These are phyloP conservation scores for Caenorhabditis macrosperma DNA, from an alignment of 2,888 invertebrate genomes.

Conservation along the genomic window DNA sequence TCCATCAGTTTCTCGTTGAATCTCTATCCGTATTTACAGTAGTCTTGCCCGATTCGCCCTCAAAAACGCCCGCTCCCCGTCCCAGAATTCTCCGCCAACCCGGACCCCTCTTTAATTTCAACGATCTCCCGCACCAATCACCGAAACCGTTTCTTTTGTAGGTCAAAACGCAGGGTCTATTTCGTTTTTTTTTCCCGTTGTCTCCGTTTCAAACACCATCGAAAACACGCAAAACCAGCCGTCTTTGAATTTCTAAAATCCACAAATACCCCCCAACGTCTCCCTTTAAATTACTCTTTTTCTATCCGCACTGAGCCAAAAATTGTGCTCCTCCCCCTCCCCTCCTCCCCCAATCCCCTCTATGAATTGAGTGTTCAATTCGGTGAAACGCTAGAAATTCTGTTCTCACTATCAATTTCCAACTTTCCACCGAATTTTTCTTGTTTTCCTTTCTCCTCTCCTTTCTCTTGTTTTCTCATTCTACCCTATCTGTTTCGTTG, in stretches of 20 bases:
- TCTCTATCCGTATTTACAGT: not conserved
- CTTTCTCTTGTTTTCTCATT: too few relatives aligned
- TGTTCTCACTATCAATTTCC: not conserved
- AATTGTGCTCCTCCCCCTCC: not conserved
- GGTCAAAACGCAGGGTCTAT: not conserved
- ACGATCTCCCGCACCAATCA: slow-evolving; percentile 3
- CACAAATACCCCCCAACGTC: not conserved
- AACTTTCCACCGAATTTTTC: too few relatives aligned
- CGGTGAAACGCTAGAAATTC: not conserved
- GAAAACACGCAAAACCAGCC: too few relatives aligned
- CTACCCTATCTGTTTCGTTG: too few relatives aligned
- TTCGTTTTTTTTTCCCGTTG: not conserved
- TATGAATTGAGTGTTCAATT: not conserved
- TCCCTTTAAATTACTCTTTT: not conserved
- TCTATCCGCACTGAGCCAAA: slow-evolving; percentile 3
- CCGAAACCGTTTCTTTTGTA: not conserved
- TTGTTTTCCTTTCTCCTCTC: not conserved
- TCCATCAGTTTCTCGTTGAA: not conserved
- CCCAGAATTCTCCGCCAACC: not conserved
- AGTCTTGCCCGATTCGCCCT: not conserved
- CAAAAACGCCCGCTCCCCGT: not conserved
- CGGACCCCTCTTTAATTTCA: not conserved
- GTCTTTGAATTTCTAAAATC: not conserved
- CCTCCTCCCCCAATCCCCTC: not conserved
- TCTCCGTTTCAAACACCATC: too few relatives aligned